Evolutionary conservation across 37 sponge, comb jelly and placozoan genomes (phyloP), one percentile per base, ranked within the genome.

Genomic region (Aphrocallistes beatrix): DNA sequence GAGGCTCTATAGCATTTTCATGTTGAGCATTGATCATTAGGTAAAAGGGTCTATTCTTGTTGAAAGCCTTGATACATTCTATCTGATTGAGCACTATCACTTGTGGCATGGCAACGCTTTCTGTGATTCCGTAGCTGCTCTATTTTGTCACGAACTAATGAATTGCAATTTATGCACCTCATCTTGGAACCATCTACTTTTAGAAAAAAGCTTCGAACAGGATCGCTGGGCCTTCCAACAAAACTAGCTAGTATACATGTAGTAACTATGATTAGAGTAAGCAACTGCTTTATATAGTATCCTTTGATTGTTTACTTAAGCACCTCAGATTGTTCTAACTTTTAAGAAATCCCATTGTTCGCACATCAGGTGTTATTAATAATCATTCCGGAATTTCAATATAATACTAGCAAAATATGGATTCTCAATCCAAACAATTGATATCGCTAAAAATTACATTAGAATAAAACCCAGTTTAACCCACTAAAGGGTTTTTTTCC

Each of bases 341-440:
- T 60, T 8, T 60, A 60, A 60, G 75, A 60, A 60, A 60, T 60
- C 75, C 75, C 75, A 60, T 60, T n/a, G n/a, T n/a, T 60, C 75
- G 75, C n/a, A 60, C 75, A 60, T 60, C 75, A 60, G 75, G 34
- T 60, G 8, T 60, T 60, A 60, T 60, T 13, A 60, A 60, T 6
- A 60, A 60, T 60, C 25, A 60, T 60, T 19, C 49, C 75, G 75
- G 75, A 60, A 60, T 60, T 30, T 60, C 75, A 60, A 60, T 13
- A 60, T 60, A 60, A 60, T 60, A 60, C 34, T 32, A 19, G 25
- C 34, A 60, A 30, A 60, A 60, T 60, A 60, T 25, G 75, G 75
- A 60, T 60, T 60, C 75, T 60, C 32, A 60, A 60, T 60, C 75
- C 75, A 60, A 60, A 60, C 32, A 60, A 60, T 60, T 60, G 75